phyloP scores from a whole-genome alignment of 2,888 invertebrate genomes.

The Rhagonycha fulva region DNA sequence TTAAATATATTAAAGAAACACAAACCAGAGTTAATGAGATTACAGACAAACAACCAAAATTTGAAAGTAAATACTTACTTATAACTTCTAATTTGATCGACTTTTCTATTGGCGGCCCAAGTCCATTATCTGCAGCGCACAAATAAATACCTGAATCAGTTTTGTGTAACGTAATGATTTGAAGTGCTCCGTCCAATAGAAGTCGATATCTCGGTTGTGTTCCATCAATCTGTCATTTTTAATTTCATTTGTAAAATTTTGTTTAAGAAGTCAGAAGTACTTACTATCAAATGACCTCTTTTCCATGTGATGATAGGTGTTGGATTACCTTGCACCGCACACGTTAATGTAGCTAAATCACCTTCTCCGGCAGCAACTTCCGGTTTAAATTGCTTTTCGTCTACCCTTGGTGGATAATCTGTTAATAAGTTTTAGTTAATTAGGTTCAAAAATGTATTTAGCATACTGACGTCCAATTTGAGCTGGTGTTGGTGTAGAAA shows the following conservation, averaged over 20 bases:
- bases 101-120: conserved; percentile 69
- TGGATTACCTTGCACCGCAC: conserved; percentile 78
- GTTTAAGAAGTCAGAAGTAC: not conserved
- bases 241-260: not conserved
- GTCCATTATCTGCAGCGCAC: conserved; percentile 81
- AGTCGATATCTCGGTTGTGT: conserved; percentile 72
- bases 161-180: conserved; percentile 79
- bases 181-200: conserved; percentile 72
- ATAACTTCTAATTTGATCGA: conserved; percentile 73
- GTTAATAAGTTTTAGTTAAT: conserved; percentile 8
- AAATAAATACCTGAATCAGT: conserved; percentile 85
- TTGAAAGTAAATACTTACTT: conserved; percentile 58
- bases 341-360: conserved; percentile 72
- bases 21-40: not conserved
- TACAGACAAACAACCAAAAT: not conserved
- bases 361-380: conserved; percentile 72
- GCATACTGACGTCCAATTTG: conserved; percentile 44
- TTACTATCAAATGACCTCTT: conserved; percentile 71
- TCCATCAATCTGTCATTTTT: conserved; percentile 68
- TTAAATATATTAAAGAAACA: not conserved
- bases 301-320: conserved; percentile 81
- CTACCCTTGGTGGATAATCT: conserved; percentile 51
- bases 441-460: not conserved
- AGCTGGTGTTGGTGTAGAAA: conserved; percentile 48
- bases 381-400: conserved; percentile 57